Conservation (phyloP, 1,140 invertebrate genomes). For the Dreissena rostriformis region DNA sequence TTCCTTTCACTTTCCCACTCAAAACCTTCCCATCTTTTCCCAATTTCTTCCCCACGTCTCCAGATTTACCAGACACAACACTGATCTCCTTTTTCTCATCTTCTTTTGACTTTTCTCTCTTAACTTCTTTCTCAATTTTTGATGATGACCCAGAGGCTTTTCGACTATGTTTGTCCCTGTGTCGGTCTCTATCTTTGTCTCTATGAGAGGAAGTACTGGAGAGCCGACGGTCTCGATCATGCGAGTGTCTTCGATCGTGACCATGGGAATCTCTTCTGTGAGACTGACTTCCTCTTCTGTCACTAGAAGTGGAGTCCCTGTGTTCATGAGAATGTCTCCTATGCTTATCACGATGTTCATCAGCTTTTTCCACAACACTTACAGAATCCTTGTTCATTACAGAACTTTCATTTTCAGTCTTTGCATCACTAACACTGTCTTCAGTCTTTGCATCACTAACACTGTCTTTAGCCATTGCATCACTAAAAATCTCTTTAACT, state of each 20-base stretch:
- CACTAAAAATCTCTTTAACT: background rate
- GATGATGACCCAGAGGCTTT: slow-evolving; percentile 22
- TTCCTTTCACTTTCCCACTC: slow-evolving; percentile 31
- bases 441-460: background rate
- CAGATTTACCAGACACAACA: background rate
- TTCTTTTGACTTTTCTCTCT: slow-evolving; percentile 1
- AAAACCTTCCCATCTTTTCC: slow-evolving; percentile 31
- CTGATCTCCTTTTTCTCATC: background rate
- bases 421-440: background rate
- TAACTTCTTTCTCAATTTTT: slow-evolving; percentile 3
- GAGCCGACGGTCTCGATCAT: background rate
- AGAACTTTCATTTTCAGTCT: background rate
- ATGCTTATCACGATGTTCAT: slow-evolving; percentile 41
- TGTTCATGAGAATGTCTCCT: slow-evolving; percentile 31
- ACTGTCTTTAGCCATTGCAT: background rate
- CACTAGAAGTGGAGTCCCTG: slow-evolving; percentile 22
- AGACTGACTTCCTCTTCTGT: slow-evolving; percentile 14
- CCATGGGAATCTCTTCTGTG: slow-evolving; percentile 23
- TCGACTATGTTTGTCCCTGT: slow-evolving; percentile 25
- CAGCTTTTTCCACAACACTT: background rate
- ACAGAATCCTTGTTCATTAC: background rate
- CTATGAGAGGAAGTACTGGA: slow-evolving; percentile 2
- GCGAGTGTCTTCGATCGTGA: slow-evolving; percentile 3
- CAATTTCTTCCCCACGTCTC: slow-evolving; percentile 10
- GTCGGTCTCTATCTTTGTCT: slow-evolving; percentile 18